Base-by-base conservation (phyloP, 1,140 invertebrate genomes). In the Physella acuta region DNA sequence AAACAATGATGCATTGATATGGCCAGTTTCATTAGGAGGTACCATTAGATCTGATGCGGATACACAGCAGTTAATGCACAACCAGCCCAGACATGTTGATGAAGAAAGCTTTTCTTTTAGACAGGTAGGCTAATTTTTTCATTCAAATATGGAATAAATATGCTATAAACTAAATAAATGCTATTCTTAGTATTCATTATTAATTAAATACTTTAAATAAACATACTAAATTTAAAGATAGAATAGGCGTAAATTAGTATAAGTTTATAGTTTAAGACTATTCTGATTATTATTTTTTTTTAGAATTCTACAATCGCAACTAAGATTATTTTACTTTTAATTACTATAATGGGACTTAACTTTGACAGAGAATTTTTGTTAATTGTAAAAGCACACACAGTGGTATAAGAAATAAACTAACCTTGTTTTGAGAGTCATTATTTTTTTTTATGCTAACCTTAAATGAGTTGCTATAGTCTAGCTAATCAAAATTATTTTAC, bases 181-280 rank as follows among this genome's bases (percentile, higher is more conserved):
- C 14, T 26, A 5, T 55, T 55, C 5, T 55, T 55, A 26, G 14
- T 24, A 14, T 55, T 14, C 26, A 14, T 55, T 55, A 24, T 14
- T 55, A n/a, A 14, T 55, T 24, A n/a, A 8, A 44, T 20, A 44
- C 8, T 11, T 11, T 44, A 11, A 11, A 11, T 20, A 11, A 20
- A 11, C 39, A 44, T 8, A 11, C 20, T 20, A 55, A 16, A 8
- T 16, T 55, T 33, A 59, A 16, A 16, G 33, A 30, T 33, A 59
- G 5, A 11, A 59, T 59, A 8, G 56, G 8, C 24, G 26, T 33
- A 11, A 59, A 16, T 11, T 30, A 16, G 3, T 16, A 16, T 11
- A 59, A 16, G 8, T 16, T 59, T 33, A 59, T 59, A 14, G 53
- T 55, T 55, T n/a, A n/a, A n/a, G n/a, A 55, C 24, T 24, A 55